A percentile compares a stretch with the other conserved stretches of the same genome.
These are phyloP conservation scores for Trachymyrmex cornetzi DNA, from an alignment of 1,140 invertebrate species.

Conservation along the genomic window DNA sequence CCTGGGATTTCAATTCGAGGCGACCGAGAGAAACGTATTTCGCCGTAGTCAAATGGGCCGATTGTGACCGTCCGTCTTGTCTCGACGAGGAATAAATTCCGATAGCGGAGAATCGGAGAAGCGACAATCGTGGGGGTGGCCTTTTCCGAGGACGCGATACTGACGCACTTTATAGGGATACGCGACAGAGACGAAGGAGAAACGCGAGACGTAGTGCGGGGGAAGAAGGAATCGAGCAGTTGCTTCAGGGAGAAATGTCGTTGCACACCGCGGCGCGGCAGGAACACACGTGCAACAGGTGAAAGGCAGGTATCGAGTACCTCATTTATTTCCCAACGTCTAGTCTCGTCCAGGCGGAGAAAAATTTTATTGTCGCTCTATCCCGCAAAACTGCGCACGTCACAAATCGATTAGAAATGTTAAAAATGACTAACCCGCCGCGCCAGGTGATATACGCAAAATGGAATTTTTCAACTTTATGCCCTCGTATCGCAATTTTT, in stretches of 20 bases:
- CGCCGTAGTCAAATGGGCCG: constrained; percentile 37
- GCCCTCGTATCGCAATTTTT: neutral
- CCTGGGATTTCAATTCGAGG: constrained; percentile 53
- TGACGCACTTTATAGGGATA: constrained; percentile 7
- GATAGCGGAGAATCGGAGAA: neutral
- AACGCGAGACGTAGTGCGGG: neutral
- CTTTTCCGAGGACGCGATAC: constrained; percentile 18
- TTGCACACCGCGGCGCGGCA: constrained; percentile 33
- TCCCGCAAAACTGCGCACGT: constrained; percentile 19
- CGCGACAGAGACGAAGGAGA: constrained; percentile 33
- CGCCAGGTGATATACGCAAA: neutral
- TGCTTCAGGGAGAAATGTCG: constrained; percentile 47
- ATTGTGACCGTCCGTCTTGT: constrained; percentile 46
- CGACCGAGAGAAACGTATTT: constrained; percentile 54
- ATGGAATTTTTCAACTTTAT: constrained; percentile 3
- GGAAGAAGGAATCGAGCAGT: constrained; percentile 50
- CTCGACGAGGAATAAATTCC: constrained; percentile 49
- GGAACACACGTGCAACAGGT: constrained; percentile 82
- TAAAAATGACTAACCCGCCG: neutral
- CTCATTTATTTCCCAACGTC: constrained; percentile 67
- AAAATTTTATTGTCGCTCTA: constrained; percentile 58
- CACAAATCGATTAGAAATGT: constrained; percentile 49
- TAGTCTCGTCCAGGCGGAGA: constrained; percentile 28
- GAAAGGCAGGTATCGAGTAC: constrained; percentile 74
- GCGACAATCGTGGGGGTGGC: neutral